Evolutionary conservation across 2,888 invertebrate genomes (phyloP), one percentile per base, ranked within the genome.

Genomic region (Dendrolimus pini): DNA sequence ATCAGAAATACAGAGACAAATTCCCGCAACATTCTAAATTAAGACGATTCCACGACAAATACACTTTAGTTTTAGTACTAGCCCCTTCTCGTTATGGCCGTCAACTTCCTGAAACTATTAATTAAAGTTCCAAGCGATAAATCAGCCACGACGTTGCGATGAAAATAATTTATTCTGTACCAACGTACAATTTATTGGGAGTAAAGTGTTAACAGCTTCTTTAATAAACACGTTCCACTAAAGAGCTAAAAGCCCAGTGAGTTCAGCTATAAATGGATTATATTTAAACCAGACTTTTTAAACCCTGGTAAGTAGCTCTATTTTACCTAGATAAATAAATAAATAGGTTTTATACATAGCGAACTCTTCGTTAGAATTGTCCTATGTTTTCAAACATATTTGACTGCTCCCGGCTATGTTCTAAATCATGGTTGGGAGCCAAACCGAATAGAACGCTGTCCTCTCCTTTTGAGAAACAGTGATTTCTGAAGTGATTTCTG

Each of bases 71-170:
- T 72, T 71, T 70, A 62, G 61, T 61, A 63, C 60, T 61, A 56
- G 57, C 62, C 65, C 65, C 65, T 62, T 61, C 57, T 57, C 59
- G 59, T 61, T 58, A 59, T 65, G 67, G 60, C 69, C 64, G 68
- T 67, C 69, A 72, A 77, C 80, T 82, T 82, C 78, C 81, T 79
- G 75, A 79, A 80, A 79, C 82, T 75, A 81, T 84, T 83, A 83
- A 81, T 82, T 74, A 70, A 64, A 66, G 68, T 74, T 71, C 62
- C 65, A 61, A 66, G 62, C 76, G 61, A 80, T 83, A 82, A 83
- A 82, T 82, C 79, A 77, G 70, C 60, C 62, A 61, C 65, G 74
- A 77, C 71, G 74, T 75, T 47, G 65, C 72, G 75, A 77, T 77
- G 75, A 73, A 79, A 76, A 78, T 80, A 79, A 81, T 79, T 79